Conservation (phyloP, 2,113 vertebrate species). For the Xerus inauris region DNA sequence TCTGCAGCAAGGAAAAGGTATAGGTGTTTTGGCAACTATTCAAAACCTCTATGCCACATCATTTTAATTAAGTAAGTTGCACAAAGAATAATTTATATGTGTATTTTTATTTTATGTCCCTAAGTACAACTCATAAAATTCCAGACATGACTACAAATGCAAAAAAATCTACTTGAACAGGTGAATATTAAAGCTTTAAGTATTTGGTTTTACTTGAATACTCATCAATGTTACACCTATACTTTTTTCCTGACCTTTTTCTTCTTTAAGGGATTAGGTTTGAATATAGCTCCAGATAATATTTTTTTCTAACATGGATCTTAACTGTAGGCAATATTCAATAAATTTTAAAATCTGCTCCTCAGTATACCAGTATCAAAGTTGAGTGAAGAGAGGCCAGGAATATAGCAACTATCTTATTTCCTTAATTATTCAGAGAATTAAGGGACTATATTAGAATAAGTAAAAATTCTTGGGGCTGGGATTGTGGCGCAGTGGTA, state of each 20-base stretch:
- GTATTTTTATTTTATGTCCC: conserved; percentile 8
- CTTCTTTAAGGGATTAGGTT: background rate
- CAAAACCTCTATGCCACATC: background rate
- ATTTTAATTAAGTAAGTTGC: conserved; percentile 26
- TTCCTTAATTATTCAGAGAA: conserved; percentile 18
- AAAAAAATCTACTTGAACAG: conserved; percentile 15
- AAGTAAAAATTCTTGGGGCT: no score
- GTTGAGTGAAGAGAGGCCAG: background rate
- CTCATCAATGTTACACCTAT: background rate
- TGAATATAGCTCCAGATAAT: background rate
- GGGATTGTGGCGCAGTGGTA: no score
- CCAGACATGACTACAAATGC: background rate
- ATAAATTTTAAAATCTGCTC: background rate
- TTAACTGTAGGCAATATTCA: background rate
- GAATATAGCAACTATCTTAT: background rate
- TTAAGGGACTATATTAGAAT: background rate
- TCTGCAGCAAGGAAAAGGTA: background rate
- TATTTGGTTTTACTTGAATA: conserved; percentile 31
- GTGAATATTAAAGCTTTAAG: conserved; percentile 25
- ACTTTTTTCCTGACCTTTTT: background rate
- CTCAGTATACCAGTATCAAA: background rate
- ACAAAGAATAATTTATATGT: background rate
- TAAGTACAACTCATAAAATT: conserved; percentile 38
- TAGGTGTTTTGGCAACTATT: background rate
- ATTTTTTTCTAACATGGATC: background rate